Conservation (phyloP, 2,888 invertebrate genomes). For the Saturnia japonica region DNA sequence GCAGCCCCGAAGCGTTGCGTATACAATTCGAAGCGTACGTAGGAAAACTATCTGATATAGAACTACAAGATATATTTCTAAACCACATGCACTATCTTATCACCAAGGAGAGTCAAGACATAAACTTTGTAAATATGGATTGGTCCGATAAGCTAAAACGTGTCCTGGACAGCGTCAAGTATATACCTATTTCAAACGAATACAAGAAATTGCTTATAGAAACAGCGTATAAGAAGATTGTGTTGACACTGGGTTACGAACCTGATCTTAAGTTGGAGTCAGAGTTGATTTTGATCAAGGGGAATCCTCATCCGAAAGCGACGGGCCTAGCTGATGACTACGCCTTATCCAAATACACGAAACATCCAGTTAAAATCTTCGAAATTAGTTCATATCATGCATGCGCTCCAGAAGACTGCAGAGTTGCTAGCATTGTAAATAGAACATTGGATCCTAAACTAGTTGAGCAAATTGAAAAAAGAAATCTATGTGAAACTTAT, state of each 20-base stretch:
- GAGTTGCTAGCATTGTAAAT: constrained; percentile 46
- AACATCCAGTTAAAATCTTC: constrained; percentile 37
- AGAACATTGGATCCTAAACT: constrained; percentile 37
- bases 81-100: constrained; percentile 38
- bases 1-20: constrained; percentile 46
- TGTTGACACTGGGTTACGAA: constrained; percentile 36
- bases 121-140: constrained; percentile 25
- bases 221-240: constrained; percentile 37
- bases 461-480: constrained; percentile 29
- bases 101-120: constrained; percentile 28
- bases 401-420: constrained; percentile 35
- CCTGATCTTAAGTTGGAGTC: constrained; percentile 41
- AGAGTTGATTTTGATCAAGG: constrained; percentile 43
- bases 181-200: constrained; percentile 32
- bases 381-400: constrained; percentile 40
- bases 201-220: constrained; percentile 35
- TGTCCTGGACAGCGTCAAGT: constrained; percentile 29
- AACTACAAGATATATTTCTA: constrained; percentile 39
- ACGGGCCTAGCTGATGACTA: constrained; percentile 37
- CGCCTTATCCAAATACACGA: constrained; percentile 42
- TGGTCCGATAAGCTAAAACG: constrained; percentile 38
- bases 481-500: constrained; percentile 19
- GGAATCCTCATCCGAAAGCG: constrained; percentile 36
- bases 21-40: constrained; percentile 40
- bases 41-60: constrained; percentile 35